A percentile compares a stretch with the other conserved stretches of the same genome.
These are phyloP conservation scores for Anarhynchus alexandrinus DNA, from an alignment of 2,113 vertebrate species.

Conservation along the genomic window DNA sequence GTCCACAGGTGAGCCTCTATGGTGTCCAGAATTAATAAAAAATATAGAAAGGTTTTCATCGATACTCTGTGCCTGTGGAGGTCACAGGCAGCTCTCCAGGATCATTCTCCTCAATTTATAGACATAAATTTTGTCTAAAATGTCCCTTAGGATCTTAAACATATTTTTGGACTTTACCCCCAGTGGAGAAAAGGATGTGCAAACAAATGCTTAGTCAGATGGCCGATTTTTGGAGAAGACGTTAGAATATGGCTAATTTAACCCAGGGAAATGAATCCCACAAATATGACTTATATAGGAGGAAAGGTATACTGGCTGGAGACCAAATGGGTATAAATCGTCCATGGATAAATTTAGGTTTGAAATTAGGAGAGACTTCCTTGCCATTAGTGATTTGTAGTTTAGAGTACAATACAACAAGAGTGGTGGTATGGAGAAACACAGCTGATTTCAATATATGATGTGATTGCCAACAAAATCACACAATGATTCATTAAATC, in stretches of 20 bases:
- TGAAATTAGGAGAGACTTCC: neutral
- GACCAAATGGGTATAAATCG: neutral
- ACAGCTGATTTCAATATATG: neutral
- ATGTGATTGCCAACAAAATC: neutral
- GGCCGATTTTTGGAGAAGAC: neutral
- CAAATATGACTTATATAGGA: neutral
- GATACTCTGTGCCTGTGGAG: neutral
- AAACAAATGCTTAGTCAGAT: neutral
- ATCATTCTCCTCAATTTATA: neutral
- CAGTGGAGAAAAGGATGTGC: neutral
- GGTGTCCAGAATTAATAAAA: neutral
- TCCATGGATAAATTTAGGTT: neutral
- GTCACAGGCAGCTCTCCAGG: neutral
- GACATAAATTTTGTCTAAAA: neutral
- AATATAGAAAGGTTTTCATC: neutral
- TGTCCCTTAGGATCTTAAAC: neutral
- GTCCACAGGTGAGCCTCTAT: neutral
- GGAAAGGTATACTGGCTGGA: neutral
- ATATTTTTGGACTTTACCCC: neutral
- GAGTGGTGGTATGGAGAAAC: neutral
- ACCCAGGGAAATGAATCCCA: neutral
- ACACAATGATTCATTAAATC: neutral
- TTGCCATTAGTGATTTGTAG: neutral
- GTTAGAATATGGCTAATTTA: neutral
- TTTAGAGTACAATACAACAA: neutral